Base-by-base conservation (phyloP, 2,888 invertebrate species). In the Glyphotaelius pellucidus region DNA sequence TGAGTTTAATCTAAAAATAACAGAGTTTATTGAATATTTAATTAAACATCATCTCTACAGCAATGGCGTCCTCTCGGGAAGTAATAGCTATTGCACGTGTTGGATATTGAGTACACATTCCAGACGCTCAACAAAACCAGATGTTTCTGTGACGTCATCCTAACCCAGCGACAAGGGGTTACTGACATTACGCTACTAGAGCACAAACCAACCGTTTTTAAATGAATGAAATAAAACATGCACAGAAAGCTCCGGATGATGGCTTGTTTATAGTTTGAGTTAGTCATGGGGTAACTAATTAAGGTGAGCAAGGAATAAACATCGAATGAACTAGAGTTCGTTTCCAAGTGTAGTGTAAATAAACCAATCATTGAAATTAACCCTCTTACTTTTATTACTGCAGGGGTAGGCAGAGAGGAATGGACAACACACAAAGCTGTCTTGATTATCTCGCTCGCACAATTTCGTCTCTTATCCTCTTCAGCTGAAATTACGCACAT, bases 11-110 rank as follows among this genome's bases (percentile, higher is more conserved):
- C 67, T n/a, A 7, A 25, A n/a, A 9, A 25, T 67, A 25, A 67
- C 19, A 52, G 52, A 52, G 42, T 42, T 42, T 12, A 25, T 67
- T 67, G 67, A 67, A 67, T 67, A 67, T 67, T 67, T 67, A 67
- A 67, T 67, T 25, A 67, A 25, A 67, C 67, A n/a, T 67, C 67
- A 7, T 67, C n/a, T 67, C 67, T 7, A 19, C 25, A 67, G 25
- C 67, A 67, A n/a, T 67, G 67, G 67, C 67, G 25, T 67, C 67
- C 25, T n/a, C 25, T 67, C 67, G n/a, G 31, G 80, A 31, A 31
- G 80, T 81, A 81, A 81, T 81, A 81, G 81, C 81, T 81, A 81
- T 81, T 81, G 81, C 81, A 81, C 81, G 81, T 81, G 81, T 30
- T 81, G 15, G 30, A 32, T 32, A 81, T 81, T 25, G 67, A 67